These are phyloP conservation scores for Agapornis roseicollis DNA, from an alignment of 2,113 vertebrate species.

Conservation along the genomic window DNA sequence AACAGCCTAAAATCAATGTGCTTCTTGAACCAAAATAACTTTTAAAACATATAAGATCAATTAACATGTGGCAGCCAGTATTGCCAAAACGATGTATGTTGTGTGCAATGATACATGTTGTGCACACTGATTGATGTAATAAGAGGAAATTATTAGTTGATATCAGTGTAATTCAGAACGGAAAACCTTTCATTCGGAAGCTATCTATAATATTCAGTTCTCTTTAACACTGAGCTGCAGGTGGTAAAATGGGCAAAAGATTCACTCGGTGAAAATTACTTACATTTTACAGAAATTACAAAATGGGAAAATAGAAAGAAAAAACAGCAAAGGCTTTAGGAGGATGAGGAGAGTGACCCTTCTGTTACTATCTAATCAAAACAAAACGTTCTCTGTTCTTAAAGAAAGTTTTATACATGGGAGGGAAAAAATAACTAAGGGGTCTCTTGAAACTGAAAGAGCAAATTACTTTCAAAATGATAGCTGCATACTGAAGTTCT, in stretches of 20 bases:
- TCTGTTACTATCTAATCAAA: neutral
- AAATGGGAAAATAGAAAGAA: neutral
- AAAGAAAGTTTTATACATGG: neutral
- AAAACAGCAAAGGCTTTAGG: neutral
- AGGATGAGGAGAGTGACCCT: neutral
- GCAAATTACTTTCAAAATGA: neutral
- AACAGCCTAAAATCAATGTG: neutral
- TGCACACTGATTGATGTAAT: neutral
- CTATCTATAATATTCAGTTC: neutral
- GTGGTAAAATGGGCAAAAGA: constrained; percentile 3
- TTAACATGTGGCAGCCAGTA: neutral
- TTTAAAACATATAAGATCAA: neutral
- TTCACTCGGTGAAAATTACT: neutral
- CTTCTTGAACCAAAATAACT: neutral
- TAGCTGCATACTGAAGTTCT: neutral
- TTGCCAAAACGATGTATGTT: neutral
- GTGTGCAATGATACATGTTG: neutral
- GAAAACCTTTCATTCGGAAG: neutral
- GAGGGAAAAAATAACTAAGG: neutral
- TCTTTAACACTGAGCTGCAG: neutral
- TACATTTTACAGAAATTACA: neutral
- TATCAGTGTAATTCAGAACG: neutral
- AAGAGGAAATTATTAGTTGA: neutral
- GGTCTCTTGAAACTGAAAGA: neutral
- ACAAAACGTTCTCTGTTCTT: neutral